These are phyloP conservation scores for Eulimnadia texana DNA, from an alignment of 1,140 invertebrate genomes.

Conservation along the genomic window DNA sequence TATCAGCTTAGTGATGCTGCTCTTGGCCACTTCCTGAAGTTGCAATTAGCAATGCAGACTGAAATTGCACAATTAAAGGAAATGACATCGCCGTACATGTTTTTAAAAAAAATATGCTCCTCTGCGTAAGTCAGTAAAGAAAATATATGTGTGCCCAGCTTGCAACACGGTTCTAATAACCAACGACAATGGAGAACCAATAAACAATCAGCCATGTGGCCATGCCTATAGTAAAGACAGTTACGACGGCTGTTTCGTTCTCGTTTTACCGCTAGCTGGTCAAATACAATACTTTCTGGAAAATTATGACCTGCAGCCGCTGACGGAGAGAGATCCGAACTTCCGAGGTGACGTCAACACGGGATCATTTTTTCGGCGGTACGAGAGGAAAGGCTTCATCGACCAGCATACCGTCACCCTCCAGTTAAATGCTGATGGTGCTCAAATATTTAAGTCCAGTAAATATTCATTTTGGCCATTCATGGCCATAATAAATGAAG, in stretches of 20 bases:
- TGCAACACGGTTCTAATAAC: too few species aligned
- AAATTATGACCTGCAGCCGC: background rate
- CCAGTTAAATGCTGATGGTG: background rate
- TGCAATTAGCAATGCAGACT: background rate
- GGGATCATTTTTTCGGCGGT: background rate
- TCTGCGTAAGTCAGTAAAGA: too few species aligned
- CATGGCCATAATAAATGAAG: background rate
- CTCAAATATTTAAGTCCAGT: conserved; percentile 1
- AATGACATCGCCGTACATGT: background rate
- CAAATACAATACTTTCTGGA: background rate
- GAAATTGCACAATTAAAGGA: background rate
- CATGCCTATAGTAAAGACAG: background rate
- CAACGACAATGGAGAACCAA: too few species aligned
- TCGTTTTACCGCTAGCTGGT: background rate
- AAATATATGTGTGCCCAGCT: too few species aligned
- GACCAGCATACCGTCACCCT: background rate
- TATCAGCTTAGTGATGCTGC: background rate
- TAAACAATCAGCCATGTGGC: background rate
- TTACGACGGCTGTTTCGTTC: background rate
- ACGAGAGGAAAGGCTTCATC: background rate
- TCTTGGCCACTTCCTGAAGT: background rate
- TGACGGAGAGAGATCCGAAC: background rate
- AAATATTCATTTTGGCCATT: background rate
- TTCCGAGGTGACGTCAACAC: background rate
- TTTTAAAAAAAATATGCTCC: background rate